Evolutionary conservation across 2,888 invertebrate genomes (phyloP), one percentile per base, ranked within the genome.

Genomic region (Timandra comae): DNA sequence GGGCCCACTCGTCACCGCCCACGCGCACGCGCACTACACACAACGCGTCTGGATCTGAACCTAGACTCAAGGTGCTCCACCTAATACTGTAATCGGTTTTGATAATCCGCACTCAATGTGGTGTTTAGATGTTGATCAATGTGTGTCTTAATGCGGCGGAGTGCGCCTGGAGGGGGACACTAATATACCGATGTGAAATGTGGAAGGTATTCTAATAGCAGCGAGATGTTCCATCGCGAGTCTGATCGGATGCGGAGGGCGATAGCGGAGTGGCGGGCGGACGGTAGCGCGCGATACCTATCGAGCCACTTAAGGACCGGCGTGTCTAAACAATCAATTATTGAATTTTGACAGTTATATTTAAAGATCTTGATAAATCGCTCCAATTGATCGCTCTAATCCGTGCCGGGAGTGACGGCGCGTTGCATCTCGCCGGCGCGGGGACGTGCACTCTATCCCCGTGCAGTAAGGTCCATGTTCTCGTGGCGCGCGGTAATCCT

Each of bases 311-410:
- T 24, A 10, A 3, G 9, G 7, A n/a, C n/a, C 8, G 23, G 23
- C 36, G 30, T 33, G 41, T 47, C 46, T 29, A 45, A 48, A 52
- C 49, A 49, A 48, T 52, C 41, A 38, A 45, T 48, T 45, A 52
- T 46, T 43, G 21, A 35, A 41, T 38, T 43, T 38, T 48, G 52
- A 52, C 49, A 49, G 47, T 42, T 38, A 41, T 37, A 30, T 38
- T 43, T 34, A 39, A 32, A 41, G 46, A 48, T 48, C 45, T 38
- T 41, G 47, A 48, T 49, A 45, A 33, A 48, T 44, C 48, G 46
- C 27, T 35, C 40, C 41, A 34, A 39, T 42, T 30, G 43, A 40
- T 46, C 43, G 38, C 26, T 35, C 34, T 51, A 46, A 51, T 49
- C 51, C 43, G 26, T 30, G 16, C n/a, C 22, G 21, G 19, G 39